These are phyloP conservation scores for Eupithecia insigniata DNA, from an alignment of 2,888 invertebrate genomes.

Conservation along the genomic window DNA sequence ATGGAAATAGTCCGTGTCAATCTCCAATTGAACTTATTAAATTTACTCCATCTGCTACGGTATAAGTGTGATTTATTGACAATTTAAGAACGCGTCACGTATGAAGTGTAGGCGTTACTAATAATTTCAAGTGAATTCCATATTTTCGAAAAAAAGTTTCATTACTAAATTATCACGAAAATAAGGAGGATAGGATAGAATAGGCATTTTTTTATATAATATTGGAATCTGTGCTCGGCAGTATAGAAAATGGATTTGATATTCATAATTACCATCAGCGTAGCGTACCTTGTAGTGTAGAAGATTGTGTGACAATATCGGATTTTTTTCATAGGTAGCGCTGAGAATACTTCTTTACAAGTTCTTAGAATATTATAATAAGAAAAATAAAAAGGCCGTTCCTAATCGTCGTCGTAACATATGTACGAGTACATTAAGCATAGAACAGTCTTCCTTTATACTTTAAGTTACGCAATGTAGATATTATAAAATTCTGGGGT, in stretches of 20 bases:
- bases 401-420: no score
- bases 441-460: constrained; percentile 48
- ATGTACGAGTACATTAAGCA: constrained; percentile 51
- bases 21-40: constrained; percentile 78
- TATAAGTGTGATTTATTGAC: constrained; percentile 67
- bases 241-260: background rate
- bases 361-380: background rate
- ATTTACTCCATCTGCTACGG: constrained; percentile 62
- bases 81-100: constrained; percentile 43
- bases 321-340: background rate
- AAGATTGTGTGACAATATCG: background rate
- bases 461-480: constrained; percentile 53
- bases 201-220: background rate
- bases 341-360: background rate
- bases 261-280: background rate
- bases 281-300: background rate
- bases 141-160: background rate
- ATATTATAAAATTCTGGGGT: constrained; percentile 58
- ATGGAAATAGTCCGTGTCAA: constrained; percentile 71
- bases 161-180: background rate
- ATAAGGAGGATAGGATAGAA: background rate
- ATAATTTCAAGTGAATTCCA: background rate
- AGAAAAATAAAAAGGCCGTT: background rate
- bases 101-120: constrained; percentile 1
- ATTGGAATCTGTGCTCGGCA: background rate